These are phyloP conservation scores for Platynereis dumerilii DNA, from an alignment of 2,888 invertebrate genomes.

Conservation along the genomic window DNA sequence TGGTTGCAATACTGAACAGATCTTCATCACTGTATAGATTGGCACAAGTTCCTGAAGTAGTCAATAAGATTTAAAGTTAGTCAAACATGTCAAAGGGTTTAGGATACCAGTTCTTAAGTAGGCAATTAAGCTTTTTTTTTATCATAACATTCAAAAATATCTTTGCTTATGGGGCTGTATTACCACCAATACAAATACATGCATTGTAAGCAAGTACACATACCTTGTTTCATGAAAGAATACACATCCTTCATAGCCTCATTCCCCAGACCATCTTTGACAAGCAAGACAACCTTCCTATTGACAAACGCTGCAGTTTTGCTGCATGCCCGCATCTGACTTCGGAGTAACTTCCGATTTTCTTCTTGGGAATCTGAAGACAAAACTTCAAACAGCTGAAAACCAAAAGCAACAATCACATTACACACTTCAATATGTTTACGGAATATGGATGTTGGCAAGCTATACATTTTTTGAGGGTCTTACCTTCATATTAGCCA, in stretches of 20 bases:
- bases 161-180: no score
- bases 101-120: no score
- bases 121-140: no score
- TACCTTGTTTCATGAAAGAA: constrained; percentile 58
- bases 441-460: no score
- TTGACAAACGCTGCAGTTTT: constrained; percentile 52
- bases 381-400: constrained; percentile 56
- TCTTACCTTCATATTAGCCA: constrained; percentile 59
- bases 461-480: no score
- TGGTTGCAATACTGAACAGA: constrained; percentile 54
- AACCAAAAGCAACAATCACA: not conserved
- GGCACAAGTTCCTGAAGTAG: constrained; percentile 51
- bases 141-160: no score
- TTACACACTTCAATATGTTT: no score
- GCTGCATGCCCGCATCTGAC: constrained; percentile 53
- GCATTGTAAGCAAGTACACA: constrained; percentile 12
- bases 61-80: no score
- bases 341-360: constrained; percentile 44
- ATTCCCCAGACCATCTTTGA: constrained; percentile 54
- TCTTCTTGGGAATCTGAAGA: constrained; percentile 42
- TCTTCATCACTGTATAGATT: constrained; percentile 57
- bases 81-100: no score
- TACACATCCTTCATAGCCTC: constrained; percentile 53
- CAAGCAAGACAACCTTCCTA: constrained; percentile 51
- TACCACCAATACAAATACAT: no score